Evolutionary conservation across 2,888 invertebrate genomes (phyloP).

Genomic region (Unio pictorum): DNA sequence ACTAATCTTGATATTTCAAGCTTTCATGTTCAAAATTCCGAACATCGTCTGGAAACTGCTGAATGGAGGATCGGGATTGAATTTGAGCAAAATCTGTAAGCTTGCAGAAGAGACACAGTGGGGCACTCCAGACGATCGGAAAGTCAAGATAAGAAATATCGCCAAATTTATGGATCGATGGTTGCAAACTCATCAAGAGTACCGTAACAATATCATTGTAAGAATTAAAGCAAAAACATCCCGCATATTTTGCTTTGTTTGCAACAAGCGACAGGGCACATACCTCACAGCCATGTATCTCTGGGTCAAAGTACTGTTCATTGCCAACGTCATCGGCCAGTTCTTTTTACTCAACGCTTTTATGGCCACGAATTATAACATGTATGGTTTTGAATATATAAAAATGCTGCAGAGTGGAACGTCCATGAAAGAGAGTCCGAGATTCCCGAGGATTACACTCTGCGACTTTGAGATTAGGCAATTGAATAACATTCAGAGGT

Average conservation of each 20-base stretch:
- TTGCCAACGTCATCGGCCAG: slow-evolving; percentile 51
- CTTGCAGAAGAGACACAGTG: slow-evolving; percentile 50
- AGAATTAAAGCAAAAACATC: slow-evolving; percentile 37
- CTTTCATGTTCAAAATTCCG: slow-evolving; percentile 63
- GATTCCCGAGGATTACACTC: slow-evolving; percentile 49
- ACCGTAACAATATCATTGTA: slow-evolving; percentile 47
- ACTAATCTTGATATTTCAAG: slow-evolving; percentile 59
- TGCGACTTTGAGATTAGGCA: slow-evolving; percentile 58
- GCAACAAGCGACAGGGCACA: slow-evolving; percentile 52
- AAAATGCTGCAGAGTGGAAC: slow-evolving; percentile 10
- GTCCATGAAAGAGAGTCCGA: slow-evolving; percentile 20
- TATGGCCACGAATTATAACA: slow-evolving; percentile 47
- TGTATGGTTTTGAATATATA: slow-evolving; percentile 49
- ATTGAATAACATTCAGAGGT: slow-evolving; percentile 49
- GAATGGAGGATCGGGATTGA: slow-evolving; percentile 51
- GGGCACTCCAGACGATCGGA: slow-evolving; percentile 48
- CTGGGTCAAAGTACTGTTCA: slow-evolving; percentile 44
- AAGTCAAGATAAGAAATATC: slow-evolving; percentile 49
- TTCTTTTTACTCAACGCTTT: slow-evolving; percentile 57
- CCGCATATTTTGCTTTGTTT: slow-evolving; percentile 43
- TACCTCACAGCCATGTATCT: slow-evolving; percentile 54
- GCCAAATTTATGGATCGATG: slow-evolving; percentile 53
- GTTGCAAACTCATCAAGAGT: slow-evolving; percentile 48
- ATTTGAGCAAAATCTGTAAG: slow-evolving; percentile 37
- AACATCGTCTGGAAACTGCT: slow-evolving; percentile 56